Evolutionary conservation across 2,888 invertebrate genomes (phyloP).

Genomic region (Drosophila crucigera): DNA sequence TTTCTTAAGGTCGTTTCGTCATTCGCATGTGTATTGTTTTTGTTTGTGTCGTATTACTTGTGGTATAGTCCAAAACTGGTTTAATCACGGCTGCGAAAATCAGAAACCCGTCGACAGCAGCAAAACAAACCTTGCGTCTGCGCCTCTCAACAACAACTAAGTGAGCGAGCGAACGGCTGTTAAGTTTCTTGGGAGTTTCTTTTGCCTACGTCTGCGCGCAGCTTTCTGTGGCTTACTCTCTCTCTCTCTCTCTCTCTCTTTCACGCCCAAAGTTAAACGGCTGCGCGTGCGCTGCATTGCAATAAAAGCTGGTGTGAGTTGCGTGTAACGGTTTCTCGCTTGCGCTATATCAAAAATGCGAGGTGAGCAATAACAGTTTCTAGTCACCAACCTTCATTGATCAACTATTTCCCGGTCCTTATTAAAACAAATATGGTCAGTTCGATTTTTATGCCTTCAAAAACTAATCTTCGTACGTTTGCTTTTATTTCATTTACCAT

Average conservation of each 20-base stretch:
- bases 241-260: conserved; percentile 14
- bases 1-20: conserved; percentile 72
- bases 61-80: conserved; percentile 65
- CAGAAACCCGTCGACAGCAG: conserved; percentile 15
- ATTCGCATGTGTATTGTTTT: conserved; percentile 59
- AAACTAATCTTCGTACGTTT: conserved; percentile 69
- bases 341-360: conserved; percentile 24
- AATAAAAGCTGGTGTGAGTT: conserved; percentile 23
- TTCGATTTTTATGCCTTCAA: conserved; percentile 72
- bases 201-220: conserved; percentile 30
- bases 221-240: conserved; percentile 22
- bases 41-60: conserved; percentile 49
- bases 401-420: not conserved
- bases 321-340: conserved; percentile 48
- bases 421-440: conserved; percentile 44
- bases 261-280: conserved; percentile 15
- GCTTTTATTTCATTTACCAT: conserved; percentile 62
- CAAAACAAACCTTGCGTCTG: conserved; percentile 44
- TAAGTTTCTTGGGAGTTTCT: conserved; percentile 26
- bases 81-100: conserved; percentile 58
- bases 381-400: not conserved
- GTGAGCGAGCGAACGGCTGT: conserved; percentile 25
- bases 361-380: conserved; percentile 23
- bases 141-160: conserved; percentile 62
- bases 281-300: conserved; percentile 57